phyloP scores from a whole-genome alignment of 2,797 vertebrate species.

The Podargus strigoides region DNA sequence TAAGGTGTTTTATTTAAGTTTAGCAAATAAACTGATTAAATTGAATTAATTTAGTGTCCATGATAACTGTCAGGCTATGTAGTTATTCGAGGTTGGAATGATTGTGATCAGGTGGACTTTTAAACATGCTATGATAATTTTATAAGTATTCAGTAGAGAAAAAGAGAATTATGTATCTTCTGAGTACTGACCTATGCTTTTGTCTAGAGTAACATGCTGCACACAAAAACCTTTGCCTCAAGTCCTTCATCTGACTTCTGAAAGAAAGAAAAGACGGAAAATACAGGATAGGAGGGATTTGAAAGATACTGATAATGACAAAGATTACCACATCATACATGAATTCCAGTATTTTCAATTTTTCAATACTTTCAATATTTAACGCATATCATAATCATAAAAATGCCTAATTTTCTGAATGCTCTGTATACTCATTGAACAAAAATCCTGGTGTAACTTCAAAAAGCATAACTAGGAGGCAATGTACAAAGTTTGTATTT shows the following conservation, averaged over 20 bases:
- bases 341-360: too few species aligned
- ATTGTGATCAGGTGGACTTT: not conserved
- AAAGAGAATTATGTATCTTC: not conserved
- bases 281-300: not conserved
- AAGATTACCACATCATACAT: fast-evolving
- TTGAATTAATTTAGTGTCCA: not conserved
- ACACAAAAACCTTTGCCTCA: not conserved
- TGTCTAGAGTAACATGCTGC: not conserved
- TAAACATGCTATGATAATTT: not conserved
- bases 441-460: not conserved
- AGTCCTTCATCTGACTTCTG: not conserved
- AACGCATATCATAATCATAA: too few species aligned
- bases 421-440: not conserved
- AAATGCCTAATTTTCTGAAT: not conserved
- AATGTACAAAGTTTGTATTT: not conserved
- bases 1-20: not conserved
- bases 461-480: not conserved
- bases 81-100: not conserved
- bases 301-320: not conserved
- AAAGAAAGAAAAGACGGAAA: not conserved
- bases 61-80: not conserved
- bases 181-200: not conserved
- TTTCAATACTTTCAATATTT: too few species aligned
- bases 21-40: not conserved
- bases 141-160: not conserved